phyloP scores from a whole-genome alignment of 2,888 invertebrate species.

The Spilarctia lutea region DNA sequence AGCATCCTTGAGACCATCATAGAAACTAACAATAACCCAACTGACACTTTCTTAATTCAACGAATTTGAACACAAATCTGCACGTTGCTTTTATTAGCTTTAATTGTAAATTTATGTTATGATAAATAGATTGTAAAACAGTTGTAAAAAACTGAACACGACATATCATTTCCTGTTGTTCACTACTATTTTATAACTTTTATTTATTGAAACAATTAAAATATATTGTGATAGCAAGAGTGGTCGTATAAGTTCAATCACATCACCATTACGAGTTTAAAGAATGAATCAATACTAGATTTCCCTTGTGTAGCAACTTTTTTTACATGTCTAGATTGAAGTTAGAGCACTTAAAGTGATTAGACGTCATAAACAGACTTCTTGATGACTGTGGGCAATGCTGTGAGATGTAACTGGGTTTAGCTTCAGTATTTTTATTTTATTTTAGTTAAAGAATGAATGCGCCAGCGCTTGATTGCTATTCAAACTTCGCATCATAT shows the following conservation, averaged over 20 bases:
- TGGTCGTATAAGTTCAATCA: background rate
- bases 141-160: no score
- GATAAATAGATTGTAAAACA: no score
- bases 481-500: background rate
- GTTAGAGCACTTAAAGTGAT: conserved; percentile 1
- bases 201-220: no score
- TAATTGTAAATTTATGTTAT: background rate
- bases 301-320: conserved; percentile 1
- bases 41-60: background rate
- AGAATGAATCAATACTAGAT: background rate
- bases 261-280: background rate
- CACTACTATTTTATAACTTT: background rate
- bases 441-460: background rate
- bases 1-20: background rate
- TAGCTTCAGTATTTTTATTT: background rate
- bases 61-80: background rate
- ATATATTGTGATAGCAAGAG: background rate
- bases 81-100: background rate
- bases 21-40: background rate
- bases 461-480: background rate
- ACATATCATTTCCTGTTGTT: background rate
- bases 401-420: background rate
- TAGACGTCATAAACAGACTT: background rate
- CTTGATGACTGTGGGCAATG: background rate
- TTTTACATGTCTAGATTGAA: background rate